Percentiles rank a stretch among this genome's conserved stretches.
Evolutionary conservation across 2,888 invertebrate genomes (phyloP).

Genomic region (Cistogaster globosa): DNA sequence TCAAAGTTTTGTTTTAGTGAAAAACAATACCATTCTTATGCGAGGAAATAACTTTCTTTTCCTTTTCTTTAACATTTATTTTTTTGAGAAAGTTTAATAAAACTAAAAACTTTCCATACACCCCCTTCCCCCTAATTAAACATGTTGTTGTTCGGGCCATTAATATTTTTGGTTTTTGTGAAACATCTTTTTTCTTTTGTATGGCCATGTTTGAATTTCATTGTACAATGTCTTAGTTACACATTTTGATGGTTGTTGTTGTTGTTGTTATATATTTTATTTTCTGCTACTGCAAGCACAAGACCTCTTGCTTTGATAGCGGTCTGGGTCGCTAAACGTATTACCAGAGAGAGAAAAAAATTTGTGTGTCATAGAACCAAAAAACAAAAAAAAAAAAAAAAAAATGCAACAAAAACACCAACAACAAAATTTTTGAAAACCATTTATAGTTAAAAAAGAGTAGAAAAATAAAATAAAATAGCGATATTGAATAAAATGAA

Average conservation of each 20-base stretch:
- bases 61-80: too few species aligned
- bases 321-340: constrained; percentile 73
- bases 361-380: constrained; percentile 52
- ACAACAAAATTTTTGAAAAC: neutral
- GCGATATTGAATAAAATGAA: constrained; percentile 33
- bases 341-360: constrained; percentile 11
- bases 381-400: neutral
- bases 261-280: constrained; percentile 31
- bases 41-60: too few species aligned
- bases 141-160: neutral
- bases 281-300: constrained; percentile 62
- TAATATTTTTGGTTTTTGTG: neutral
- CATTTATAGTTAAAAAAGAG: constrained; percentile 33
- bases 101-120: neutral
- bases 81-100: too few species aligned
- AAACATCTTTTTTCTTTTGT: too few species aligned
- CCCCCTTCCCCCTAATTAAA: too few species aligned
- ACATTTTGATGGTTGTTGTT: constrained; percentile 16
- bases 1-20: too few species aligned
- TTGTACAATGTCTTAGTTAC: constrained; percentile 44
- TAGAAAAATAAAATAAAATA: constrained; percentile 18
- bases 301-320: constrained; percentile 74
- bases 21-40: too few species aligned
- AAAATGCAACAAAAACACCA: neutral
- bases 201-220: constrained; percentile 39